Percentiles rank a stretch among this genome's conserved stretches.
Conservation (phyloP, 2,888 invertebrate species). For the Polylopha cassiicola region DNA sequence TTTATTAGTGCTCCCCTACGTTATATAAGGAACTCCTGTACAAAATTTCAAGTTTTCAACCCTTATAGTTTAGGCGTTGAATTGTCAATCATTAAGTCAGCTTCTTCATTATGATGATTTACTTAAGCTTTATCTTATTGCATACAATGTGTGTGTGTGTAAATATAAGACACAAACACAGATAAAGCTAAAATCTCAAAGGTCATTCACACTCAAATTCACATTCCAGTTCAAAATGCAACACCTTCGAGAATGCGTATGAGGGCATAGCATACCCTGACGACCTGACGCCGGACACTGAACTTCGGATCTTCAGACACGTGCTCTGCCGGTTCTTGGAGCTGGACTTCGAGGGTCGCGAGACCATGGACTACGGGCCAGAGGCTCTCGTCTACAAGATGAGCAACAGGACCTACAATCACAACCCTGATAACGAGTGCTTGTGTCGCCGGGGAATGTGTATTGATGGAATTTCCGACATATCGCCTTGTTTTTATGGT, state of each 20-base stretch:
- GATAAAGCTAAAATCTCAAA: too few relatives aligned
- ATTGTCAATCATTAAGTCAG: too few relatives aligned
- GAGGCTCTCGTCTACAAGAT: slow-evolving; percentile 79
- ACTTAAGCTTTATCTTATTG: too few relatives aligned
- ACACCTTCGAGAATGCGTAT: slow-evolving; percentile 80
- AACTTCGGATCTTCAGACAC: slow-evolving; percentile 81
- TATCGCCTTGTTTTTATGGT: slow-evolving; percentile 85
- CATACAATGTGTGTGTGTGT: too few relatives aligned
- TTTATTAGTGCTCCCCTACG: too few relatives aligned
- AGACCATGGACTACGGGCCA: slow-evolving; percentile 60
- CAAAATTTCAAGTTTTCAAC: too few relatives aligned
- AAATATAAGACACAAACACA: too few relatives aligned
- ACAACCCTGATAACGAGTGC: slow-evolving; percentile 80
- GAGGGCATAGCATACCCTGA: slow-evolving; percentile 85
- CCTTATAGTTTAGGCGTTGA: too few relatives aligned
- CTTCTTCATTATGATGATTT: too few relatives aligned
- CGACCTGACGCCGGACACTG: slow-evolving; percentile 67
- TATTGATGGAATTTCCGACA: slow-evolving; percentile 79
- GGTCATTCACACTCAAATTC: neutral
- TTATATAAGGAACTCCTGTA: too few relatives aligned
- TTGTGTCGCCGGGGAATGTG: slow-evolving; percentile 74
- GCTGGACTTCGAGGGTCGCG: slow-evolving; percentile 40
- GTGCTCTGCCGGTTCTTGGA: slow-evolving; percentile 85
- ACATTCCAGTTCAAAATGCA: slow-evolving; percentile 76
- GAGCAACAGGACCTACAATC: slow-evolving; percentile 77